Percentiles rank a stretch among this genome's conserved stretches.
Conservation (phyloP, 2,113 vertebrate genomes). For the Pluvianellus socialis region DNA sequence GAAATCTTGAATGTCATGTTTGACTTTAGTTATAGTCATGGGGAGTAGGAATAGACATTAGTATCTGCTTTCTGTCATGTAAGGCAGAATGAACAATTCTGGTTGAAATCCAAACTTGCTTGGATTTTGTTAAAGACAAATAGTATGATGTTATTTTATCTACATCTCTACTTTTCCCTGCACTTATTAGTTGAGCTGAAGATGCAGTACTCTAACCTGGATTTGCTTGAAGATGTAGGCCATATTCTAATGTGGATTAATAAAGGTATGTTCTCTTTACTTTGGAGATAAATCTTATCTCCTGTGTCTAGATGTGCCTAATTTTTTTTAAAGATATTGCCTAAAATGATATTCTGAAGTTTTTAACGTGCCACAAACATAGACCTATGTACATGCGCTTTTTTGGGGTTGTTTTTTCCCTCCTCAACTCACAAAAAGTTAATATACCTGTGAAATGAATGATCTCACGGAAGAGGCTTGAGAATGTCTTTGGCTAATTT, state of each 20-base stretch:
- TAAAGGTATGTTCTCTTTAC: not conserved
- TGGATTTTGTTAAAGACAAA: not conserved
- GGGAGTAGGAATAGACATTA: not conserved
- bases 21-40: not conserved
- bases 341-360: not conserved
- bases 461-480: not conserved
- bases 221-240: not conserved
- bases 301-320: not conserved
- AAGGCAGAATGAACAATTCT: not conserved
- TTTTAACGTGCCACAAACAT: not conserved
- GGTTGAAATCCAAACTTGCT: not conserved
- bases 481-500: not conserved
- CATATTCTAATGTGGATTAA: not conserved
- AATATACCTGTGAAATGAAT: not conserved
- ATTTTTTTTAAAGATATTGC: not conserved
- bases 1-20: not conserved
- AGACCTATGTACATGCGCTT: not conserved
- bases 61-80: not conserved
- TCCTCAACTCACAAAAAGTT: not conserved
- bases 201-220: not conserved
- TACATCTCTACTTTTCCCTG: not conserved
- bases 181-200: not conserved
- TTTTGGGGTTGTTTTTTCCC: too few species aligned
- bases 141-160: not conserved
- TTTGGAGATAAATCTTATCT: not conserved